Conservation (phyloP, 2,113 vertebrate genomes). For the Cololabis saira region DNA sequence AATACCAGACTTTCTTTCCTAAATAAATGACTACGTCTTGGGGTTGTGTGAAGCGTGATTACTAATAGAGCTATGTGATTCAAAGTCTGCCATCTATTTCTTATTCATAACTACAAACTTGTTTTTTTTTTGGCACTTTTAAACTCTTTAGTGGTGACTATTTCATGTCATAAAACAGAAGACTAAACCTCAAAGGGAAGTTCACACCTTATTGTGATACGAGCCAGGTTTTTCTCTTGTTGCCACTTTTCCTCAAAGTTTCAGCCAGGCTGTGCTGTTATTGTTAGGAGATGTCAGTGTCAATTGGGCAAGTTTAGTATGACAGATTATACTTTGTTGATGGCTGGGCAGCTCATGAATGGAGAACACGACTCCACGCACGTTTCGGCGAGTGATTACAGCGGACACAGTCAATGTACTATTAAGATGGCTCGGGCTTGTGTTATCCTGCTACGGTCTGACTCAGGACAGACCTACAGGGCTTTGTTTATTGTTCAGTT, state of each 20-base stretch:
- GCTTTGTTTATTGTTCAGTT: conserved; percentile 34
- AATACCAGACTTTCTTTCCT: too few species aligned
- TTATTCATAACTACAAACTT: too few species aligned
- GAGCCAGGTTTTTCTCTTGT: conserved; percentile 40
- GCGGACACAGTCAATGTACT: conserved; percentile 13
- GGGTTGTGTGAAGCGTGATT: too few species aligned
- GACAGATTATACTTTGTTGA: conserved; percentile 43
- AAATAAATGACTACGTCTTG: too few species aligned
- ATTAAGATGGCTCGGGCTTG: conserved; percentile 2
- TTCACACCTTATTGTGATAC: conserved; percentile 38
- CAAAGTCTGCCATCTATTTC: too few species aligned
- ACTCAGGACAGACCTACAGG: conserved; percentile 28
- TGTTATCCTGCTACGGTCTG: too few species aligned
- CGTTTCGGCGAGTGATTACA: conserved; percentile 28
- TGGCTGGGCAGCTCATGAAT: conserved; percentile 33
- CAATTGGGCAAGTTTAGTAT: conserved; percentile 19
- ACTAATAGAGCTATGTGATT: too few species aligned
- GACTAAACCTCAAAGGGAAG: conserved; percentile 18
- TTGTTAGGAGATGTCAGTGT: conserved; percentile 33
- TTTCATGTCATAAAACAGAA: conserved; percentile 8
- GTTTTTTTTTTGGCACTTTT: too few species aligned
- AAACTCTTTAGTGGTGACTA: background rate
- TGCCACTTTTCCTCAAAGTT: conserved; percentile 44
- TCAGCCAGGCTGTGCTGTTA: conserved; percentile 33
- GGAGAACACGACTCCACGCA: conserved; percentile 15